Conservation (phyloP, 1,140 invertebrate genomes). For the Sitobion miscanthi region DNA sequence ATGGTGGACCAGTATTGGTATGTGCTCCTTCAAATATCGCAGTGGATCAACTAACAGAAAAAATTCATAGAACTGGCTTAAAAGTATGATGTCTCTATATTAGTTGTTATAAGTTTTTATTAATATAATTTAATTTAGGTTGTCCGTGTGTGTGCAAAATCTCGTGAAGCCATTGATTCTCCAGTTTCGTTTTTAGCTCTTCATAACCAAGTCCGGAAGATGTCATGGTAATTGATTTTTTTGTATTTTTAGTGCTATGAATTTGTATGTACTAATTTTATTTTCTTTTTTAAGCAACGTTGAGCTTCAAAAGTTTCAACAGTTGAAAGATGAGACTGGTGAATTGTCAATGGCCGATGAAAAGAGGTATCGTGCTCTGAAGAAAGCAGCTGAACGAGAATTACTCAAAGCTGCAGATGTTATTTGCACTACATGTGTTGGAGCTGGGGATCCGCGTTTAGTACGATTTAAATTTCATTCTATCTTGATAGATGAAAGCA, state of each 20-base stretch:
- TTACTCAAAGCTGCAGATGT: slow-evolving; percentile 96
- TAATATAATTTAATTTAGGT: slow-evolving; percentile 65
- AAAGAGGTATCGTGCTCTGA: slow-evolving; percentile 89
- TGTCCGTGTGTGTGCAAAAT: slow-evolving; percentile 96
- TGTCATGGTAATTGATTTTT: slow-evolving; percentile 70
- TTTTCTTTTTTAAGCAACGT: slow-evolving; percentile 68
- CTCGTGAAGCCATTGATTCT: slow-evolving; percentile 96
- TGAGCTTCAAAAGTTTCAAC: slow-evolving; percentile 94
- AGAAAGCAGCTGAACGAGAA: slow-evolving; percentile 90
- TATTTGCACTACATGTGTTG: slow-evolving; percentile 98
- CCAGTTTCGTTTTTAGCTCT: slow-evolving; percentile 96
- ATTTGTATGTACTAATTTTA: neutral
- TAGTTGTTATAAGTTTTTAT: neutral
- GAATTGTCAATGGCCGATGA: slow-evolving; percentile 94
- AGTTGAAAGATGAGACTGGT: slow-evolving; percentile 96
- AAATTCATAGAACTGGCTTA: slow-evolving; percentile 96
- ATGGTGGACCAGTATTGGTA: slow-evolving; percentile 92
- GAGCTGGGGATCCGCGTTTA: slow-evolving; percentile 93
- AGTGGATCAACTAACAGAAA: slow-evolving; percentile 98
- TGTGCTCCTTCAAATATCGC: slow-evolving; percentile 99
- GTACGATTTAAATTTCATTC: slow-evolving; percentile 93
- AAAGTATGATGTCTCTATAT: slow-evolving; percentile 66
- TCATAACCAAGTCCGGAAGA: slow-evolving; percentile 96
- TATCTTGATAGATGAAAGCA: slow-evolving; percentile 97
- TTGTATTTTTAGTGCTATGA: neutral